Evolutionary conservation across 2,113 vertebrate genomes (phyloP).

Genomic region (Dolichallabes microphthalmus): DNA sequence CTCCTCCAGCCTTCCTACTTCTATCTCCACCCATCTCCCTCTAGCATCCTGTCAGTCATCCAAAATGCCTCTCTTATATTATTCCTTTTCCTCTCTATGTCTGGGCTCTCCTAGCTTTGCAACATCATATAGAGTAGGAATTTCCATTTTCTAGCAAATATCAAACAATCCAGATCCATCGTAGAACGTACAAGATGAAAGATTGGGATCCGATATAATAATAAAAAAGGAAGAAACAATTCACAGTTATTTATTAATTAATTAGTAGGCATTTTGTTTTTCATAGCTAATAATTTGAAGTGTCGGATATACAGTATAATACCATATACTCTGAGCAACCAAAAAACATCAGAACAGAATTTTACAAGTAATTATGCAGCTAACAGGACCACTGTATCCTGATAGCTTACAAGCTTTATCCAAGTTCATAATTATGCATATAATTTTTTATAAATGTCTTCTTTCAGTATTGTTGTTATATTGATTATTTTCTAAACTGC

Average conservation of each 20-base stretch:
- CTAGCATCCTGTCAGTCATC: slow-evolving; percentile 57
- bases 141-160: slow-evolving; percentile 45
- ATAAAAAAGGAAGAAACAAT: neutral
- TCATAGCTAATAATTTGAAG: neutral
- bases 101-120: slow-evolving; percentile 36
- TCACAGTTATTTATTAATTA: neutral
- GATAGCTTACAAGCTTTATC: neutral
- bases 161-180: neutral
- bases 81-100: slow-evolving; percentile 52
- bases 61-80: slow-evolving; percentile 53
- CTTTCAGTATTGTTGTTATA: neutral
- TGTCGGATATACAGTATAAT: neutral
- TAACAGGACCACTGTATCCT: neutral
- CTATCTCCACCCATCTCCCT: slow-evolving; percentile 43
- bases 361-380: neutral
- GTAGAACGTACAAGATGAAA: neutral
- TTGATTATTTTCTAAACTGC: neutral
- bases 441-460: neutral
- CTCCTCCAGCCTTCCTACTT: neutral
- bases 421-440: neutral
- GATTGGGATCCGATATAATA: neutral
- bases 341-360: neutral
- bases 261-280: neutral
- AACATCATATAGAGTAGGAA: slow-evolving; percentile 57
- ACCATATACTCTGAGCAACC: too few relatives aligned